These are phyloP conservation scores for Chrysomela aeneicollis DNA, from an alignment of 2,888 invertebrate species.

Conservation along the genomic window DNA sequence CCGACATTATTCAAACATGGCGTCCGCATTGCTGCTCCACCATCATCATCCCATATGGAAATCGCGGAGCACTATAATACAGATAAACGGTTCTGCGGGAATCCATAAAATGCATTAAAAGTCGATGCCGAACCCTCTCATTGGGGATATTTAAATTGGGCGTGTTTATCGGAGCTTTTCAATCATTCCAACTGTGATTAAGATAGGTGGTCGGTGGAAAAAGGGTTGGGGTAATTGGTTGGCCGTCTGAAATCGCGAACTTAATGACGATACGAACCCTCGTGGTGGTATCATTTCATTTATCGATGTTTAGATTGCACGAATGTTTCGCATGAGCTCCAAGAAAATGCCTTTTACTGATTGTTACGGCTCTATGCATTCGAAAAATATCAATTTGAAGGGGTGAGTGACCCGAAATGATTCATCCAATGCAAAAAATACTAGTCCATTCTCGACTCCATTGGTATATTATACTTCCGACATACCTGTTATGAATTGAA, in stretches of 20 bases:
- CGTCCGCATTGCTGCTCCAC: constrained; percentile 40
- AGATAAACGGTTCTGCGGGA: constrained; percentile 59
- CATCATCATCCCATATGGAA: constrained; percentile 59
- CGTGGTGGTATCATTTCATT: background rate
- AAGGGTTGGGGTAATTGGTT: background rate
- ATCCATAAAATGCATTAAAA: constrained; percentile 59
- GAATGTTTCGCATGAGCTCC: background rate
- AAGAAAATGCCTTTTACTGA: background rate
- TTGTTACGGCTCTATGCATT: background rate
- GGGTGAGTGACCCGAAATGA: too few species aligned
- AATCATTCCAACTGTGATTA: constrained; percentile 40
- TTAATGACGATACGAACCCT: background rate
- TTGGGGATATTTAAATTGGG: constrained; percentile 58
- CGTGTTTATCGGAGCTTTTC: constrained; percentile 43
- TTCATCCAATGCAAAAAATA: too few species aligned
- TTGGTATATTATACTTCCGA: too few species aligned
- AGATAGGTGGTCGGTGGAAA: constrained; percentile 14
- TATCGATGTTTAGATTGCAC: background rate
- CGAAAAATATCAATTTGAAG: too few species aligned
- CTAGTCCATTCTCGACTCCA: too few species aligned
- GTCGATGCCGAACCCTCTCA: constrained; percentile 53
- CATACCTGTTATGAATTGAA: too few species aligned
- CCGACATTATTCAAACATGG: constrained; percentile 48
- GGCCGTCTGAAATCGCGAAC: background rate
- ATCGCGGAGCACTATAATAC: constrained; percentile 59